Base-by-base conservation (phyloP, 2,888 invertebrate genomes). In the Cerceris rybyensis region DNA sequence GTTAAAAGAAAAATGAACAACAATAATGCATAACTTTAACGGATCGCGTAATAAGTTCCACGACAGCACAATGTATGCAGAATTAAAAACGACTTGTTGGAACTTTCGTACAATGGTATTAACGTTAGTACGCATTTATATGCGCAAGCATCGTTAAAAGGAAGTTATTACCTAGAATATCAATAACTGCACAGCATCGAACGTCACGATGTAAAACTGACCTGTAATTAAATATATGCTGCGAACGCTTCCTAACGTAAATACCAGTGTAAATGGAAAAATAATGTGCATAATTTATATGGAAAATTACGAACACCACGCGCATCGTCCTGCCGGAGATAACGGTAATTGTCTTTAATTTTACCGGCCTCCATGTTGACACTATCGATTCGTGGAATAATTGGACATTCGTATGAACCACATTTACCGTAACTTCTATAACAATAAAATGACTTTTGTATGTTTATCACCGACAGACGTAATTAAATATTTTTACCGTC, bases 271-370 rank as follows among this genome's bases (percentile, higher is more conserved):
- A 50, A 65, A 70, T 50, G 54, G 67, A 61, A 70, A 81, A 73
- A 58, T 78, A 78, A 78, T 49, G 49, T 17, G 64, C 39, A 59
- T 65, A 80, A 80, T 80, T 82, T 78, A 43, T 71, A 50, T 57
- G 52, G 46, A 65, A 65, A 69, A 67, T 57, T 59, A 60, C 60
- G 55, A 75, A 49, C 49, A 61, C 14, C 42, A 28, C 28, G 7
- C 11, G 50, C 16, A 49, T 52, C n/a, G 39, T 52, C 7, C 17
- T 50, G 46, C 17, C 59, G 65, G 71, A 78, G 72, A 75, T 80
- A 80, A 70, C 52, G 50, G 61, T 61, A 80, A 83, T 79, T 81
- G 71, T 81, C 65, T 72, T 79, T 79, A 74, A 79, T 75, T 77
- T 73, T 50, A 64, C 28, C 68, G 65, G 14, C 57, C 50, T 43